A percentile compares a stretch with the other conserved stretches of the same genome.
phyloP scores from a whole-genome alignment of 1,140 invertebrate genomes.

The Anagrus nilaparvatae region DNA sequence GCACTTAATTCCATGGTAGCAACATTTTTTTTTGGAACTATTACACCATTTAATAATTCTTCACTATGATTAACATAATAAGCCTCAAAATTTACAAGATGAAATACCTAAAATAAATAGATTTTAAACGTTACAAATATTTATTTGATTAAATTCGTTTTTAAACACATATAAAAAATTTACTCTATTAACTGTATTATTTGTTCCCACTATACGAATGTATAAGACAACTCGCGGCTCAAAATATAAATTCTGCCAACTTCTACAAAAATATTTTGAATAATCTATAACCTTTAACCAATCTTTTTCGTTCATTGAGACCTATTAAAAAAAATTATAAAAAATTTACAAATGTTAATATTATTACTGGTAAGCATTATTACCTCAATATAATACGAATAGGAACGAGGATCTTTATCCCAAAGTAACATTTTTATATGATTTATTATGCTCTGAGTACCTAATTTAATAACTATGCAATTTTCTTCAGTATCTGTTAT shows the following conservation, averaged over 20 bases:
- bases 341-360: neutral
- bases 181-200: constrained; percentile 90
- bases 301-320: constrained; percentile 91
- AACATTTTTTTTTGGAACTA: constrained; percentile 82
- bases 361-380: neutral
- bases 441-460: constrained; percentile 84
- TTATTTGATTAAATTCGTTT: neutral
- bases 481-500: constrained; percentile 73
- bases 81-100: constrained; percentile 85
- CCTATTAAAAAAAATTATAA: constrained; percentile 29
- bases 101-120: constrained; percentile 61
- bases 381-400: constrained; percentile 90
- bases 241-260: constrained; percentile 95
- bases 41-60: constrained; percentile 64
- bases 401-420: constrained; percentile 88
- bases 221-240: constrained; percentile 77
- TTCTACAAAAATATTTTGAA: constrained; percentile 82
- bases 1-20: constrained; percentile 83
- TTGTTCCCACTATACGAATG: constrained; percentile 84
- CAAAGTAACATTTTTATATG: constrained; percentile 86
- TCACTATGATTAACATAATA: constrained; percentile 71
- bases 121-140: constrained; percentile 7
- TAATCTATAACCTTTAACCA: constrained; percentile 92
- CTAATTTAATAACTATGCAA: constrained; percentile 81
- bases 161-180: constrained; percentile 9